A percentile compares a stretch with the other conserved stretches of the same genome.
Evolutionary conservation across 2,797 vertebrate genomes (phyloP).

Genomic region (Vipera ursinii): DNA sequence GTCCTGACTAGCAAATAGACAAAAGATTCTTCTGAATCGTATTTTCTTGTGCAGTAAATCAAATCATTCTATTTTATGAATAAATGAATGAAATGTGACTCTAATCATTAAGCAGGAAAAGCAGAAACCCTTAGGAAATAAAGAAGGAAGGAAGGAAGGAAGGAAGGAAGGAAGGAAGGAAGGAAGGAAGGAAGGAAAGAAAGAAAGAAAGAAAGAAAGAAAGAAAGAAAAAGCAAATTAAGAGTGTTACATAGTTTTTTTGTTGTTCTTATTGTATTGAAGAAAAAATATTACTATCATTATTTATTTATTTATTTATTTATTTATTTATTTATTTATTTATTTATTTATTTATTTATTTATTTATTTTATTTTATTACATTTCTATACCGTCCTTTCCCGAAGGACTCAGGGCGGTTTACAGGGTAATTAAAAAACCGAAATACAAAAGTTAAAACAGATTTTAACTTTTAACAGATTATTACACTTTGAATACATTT

Average conservation of each 20-base stretch:
- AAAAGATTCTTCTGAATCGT: background rate
- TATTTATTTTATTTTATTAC: no score
- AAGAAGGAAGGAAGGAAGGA: rapidly evolving
- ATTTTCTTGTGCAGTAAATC: background rate
- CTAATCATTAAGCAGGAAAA: background rate
- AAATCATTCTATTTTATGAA: background rate
- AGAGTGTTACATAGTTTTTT: background rate
- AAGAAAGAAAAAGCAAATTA: background rate
- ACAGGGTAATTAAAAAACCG: no score
- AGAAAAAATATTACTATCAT: background rate
- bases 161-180: rapidly evolving
- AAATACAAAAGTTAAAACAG: no score
- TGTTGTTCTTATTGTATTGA: background rate
- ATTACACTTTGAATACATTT: background rate
- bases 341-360: no score
- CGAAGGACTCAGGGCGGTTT: no score
- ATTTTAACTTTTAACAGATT: no score
- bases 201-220: no score
- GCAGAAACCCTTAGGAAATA: background rate
- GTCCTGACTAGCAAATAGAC: background rate
- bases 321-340: no score
- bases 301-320: no score
- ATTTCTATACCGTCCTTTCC: no score
- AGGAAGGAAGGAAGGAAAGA: no score
- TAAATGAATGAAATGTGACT: background rate